Evolutionary conservation across 2,797 vertebrate genomes (phyloP).

Genomic region (Danionella dracula): DNA sequence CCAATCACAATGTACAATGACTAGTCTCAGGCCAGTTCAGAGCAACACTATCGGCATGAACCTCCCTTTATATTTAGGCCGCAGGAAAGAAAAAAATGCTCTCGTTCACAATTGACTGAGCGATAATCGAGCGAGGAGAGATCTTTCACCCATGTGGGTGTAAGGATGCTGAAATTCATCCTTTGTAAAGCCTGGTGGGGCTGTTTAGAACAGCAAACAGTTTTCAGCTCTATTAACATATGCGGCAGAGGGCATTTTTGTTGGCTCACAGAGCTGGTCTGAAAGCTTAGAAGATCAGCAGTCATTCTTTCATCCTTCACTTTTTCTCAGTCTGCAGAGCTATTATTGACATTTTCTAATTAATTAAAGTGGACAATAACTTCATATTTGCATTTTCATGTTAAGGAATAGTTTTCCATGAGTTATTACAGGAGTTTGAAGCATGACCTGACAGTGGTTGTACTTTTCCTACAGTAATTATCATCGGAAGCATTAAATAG

Average conservation of each 20-base stretch:
- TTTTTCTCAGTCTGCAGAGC: background rate
- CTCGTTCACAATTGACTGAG: constrained; percentile 56
- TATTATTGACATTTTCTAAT: background rate
- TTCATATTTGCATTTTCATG: background rate
- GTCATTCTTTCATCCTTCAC: constrained; percentile 36
- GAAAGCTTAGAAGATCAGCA: constrained; percentile 36
- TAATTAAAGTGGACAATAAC: constrained; percentile 24
- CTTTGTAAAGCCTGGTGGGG: constrained; percentile 51
- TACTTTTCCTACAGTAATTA: no score
- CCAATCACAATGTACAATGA: constrained; percentile 27
- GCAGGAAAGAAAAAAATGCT: constrained; percentile 23
- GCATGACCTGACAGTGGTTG: no score
- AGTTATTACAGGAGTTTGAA: no score
- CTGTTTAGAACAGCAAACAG: constrained; percentile 37
- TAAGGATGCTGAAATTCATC: constrained; percentile 52
- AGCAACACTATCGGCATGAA: constrained; percentile 36
- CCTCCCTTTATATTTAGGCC: constrained; percentile 59
- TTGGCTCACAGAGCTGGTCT: constrained; percentile 40
- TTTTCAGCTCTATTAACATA: constrained; percentile 46
- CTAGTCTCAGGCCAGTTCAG: constrained; percentile 31
- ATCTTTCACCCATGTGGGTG: constrained; percentile 60
- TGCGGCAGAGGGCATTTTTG: constrained; percentile 42
- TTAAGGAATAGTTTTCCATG: no score
- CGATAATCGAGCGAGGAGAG: constrained; percentile 51
- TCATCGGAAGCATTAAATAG: no score